Base-by-base conservation (phyloP, 2,888 invertebrate species). In the Epistrophe eligans region DNA sequence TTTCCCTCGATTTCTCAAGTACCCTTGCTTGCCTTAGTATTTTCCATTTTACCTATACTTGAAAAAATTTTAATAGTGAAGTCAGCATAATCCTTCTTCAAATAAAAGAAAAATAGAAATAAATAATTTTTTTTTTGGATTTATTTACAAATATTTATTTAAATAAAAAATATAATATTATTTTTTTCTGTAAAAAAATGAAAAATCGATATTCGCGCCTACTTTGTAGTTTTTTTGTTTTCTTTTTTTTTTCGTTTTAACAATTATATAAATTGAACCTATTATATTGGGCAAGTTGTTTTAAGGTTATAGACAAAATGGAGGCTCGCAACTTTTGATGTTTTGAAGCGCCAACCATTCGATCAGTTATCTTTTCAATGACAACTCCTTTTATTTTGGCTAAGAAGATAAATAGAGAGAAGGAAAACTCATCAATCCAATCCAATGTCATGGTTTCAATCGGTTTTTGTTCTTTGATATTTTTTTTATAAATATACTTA, bases 131-230 rank as follows among this genome's bases (percentile, higher is more conserved):
- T 71, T 81, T 82, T 70, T 48, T 72, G 50, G 66, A 77, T 84
- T 87, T 83, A 87, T 87, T 87, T 87, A 87, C 87, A 87, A 87
- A 79, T 79, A 76, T 83, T 82, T 71, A 48, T 79, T 87, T 87
- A 79, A 76, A 79, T 82, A 87, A 87, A 85, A 85, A 87, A 87
- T 74, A 84, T 84, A 81, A 87, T 70, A 83, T 79, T 79, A 79
- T 62, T 40, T 73, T 66, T 83, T 72, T 70, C 79, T 83, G 74
- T 83, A 83, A 83, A 83, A 83, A 87, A 87, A 83, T 83, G 83
- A 83, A 87, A 87, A 87, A 87, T 87, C 87, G 87, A 87, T 87
- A 76, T 77, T 79, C 87, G 87, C 83, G 83, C 85, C 83, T 73
- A 83, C 71, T 87, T 74, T 48, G 55, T 67, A 40, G 10, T 71